Conservation (phyloP, 2,113 vertebrate genomes). For the Silurus glanis region DNA sequence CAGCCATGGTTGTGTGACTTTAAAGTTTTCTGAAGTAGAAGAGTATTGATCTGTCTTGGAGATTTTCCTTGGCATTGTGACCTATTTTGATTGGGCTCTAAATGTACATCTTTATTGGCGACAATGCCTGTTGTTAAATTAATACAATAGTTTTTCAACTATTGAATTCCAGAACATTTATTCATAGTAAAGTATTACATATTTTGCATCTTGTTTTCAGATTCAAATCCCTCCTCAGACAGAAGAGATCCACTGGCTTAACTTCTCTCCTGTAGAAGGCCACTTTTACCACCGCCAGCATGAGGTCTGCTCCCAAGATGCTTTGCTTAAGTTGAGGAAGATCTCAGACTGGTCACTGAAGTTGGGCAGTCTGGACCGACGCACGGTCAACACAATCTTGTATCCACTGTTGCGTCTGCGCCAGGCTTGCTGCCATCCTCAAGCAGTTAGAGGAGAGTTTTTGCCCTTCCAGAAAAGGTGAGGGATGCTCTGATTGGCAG, state of each 20-base stretch:
- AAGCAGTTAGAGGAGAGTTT: slow-evolving; percentile 96
- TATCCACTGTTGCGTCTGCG: slow-evolving; percentile 89
- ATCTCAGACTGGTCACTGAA: slow-evolving; percentile 95
- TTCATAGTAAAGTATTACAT: neutral
- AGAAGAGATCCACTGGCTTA: slow-evolving; percentile 93
- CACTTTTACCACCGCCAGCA: slow-evolving; percentile 98
- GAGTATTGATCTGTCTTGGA: neutral
- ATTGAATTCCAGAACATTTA: neutral
- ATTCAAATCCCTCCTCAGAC: slow-evolving; percentile 97
- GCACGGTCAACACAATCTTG: slow-evolving; percentile 90
- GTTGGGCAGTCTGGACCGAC: slow-evolving; percentile 90
- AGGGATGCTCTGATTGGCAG: neutral
- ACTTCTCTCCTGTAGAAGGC: slow-evolving; percentile 95
- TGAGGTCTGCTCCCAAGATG: slow-evolving; percentile 96
- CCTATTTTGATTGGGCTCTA: neutral
- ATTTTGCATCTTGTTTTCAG: slow-evolving; percentile 63
- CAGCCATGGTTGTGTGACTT: neutral
- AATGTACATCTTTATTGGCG: neutral
- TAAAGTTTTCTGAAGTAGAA: neutral
- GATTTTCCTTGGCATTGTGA: neutral
- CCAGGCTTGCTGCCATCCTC: slow-evolving; percentile 97
- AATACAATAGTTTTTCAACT: neutral
- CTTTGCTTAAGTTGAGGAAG: slow-evolving; percentile 89
- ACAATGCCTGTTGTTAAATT: neutral
- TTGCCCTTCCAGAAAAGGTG: slow-evolving; percentile 97